Percentiles rank a stretch among this genome's conserved stretches.
Conservation (phyloP, 2,888 invertebrate species). For the Chrysolina haemoptera region DNA sequence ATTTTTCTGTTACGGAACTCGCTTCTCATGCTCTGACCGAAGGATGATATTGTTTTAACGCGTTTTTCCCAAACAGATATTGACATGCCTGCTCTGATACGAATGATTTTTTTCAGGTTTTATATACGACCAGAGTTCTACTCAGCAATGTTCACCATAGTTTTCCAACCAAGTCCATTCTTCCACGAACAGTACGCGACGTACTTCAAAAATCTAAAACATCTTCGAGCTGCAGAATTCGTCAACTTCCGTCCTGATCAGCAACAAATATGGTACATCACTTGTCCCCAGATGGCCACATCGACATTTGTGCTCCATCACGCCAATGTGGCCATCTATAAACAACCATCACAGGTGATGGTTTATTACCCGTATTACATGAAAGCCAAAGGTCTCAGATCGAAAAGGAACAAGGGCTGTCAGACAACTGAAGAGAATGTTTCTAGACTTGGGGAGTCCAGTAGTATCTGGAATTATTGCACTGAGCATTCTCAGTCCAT, state of each 20-base stretch:
- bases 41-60: no score
- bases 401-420: slow-evolving; percentile 29
- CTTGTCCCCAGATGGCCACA: slow-evolving; percentile 49
- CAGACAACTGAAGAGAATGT: slow-evolving; percentile 22
- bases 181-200: slow-evolving; percentile 51
- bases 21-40: no score
- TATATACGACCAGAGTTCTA: slow-evolving; percentile 51
- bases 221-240: slow-evolving; percentile 38
- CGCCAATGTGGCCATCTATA: slow-evolving; percentile 49
- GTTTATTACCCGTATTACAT: slow-evolving; percentile 27
- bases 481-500: slow-evolving; percentile 22
- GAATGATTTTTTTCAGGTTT: slow-evolving; percentile 45
- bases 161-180: slow-evolving; percentile 56
- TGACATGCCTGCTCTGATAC: no score
- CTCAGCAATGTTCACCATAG: slow-evolving; percentile 45
- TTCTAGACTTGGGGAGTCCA: neutral
- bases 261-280: slow-evolving; percentile 38
- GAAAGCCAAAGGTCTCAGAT: slow-evolving; percentile 6
- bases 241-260: slow-evolving; percentile 19
- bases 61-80: no score
- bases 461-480: slow-evolving; percentile 24
- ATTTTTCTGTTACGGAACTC: no score
- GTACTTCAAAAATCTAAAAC: slow-evolving; percentile 46
- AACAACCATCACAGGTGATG: slow-evolving; percentile 37
- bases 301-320: slow-evolving; percentile 48